Evolutionary conservation across 2,113 vertebrate genomes (phyloP), one percentile per base, ranked within the genome.

Genomic region (Trogon surrucura): DNA sequence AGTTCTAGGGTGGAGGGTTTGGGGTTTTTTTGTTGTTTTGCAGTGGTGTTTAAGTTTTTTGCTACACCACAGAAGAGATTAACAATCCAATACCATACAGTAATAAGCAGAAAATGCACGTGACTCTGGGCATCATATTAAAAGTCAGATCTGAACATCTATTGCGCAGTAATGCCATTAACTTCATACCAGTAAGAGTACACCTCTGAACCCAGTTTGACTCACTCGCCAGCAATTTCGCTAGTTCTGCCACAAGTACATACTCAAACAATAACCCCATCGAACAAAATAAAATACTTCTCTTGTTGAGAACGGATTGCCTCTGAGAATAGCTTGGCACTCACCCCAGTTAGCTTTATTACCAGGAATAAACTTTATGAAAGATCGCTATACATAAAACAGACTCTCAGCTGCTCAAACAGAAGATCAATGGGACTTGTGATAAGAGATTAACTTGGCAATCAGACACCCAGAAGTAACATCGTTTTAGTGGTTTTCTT

Each of bases 351-450:
- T 94, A 96, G 96, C 97, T 97, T 98, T 97, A 98, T 97, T 97
- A 97, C 98, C 98, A 98, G 97, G 98, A 98, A 98, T 98, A 98
- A 98, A 98, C 97, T 97, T 97, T 97, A 98, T 97, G 97, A 98
- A 98, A 98, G 97, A 98, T 94, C 65, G 97, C 96, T 97, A 96
- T 91, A 97, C 97, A 97, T 97, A 97, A 97, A 97, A 96, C 84
- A 98, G 98, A 96, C 96, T 90, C 97, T 97, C 98, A 98, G 98
- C 98, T 98, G 98, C 96, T 98, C 97, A 97, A 98, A 98, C 95
- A 96, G 97, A 97, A 98, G 97, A 97, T 98, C 98, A 98, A 97
- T 98, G 97, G 97, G 97, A 98, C 95, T 89, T 97, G 96, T 94
- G 97, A 98, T 97, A 98, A 98, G 96, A 98, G 98, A 97, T 98